Conservation (phyloP, 2,113 vertebrate genomes). For the Cryptoleucopteryx plumbea region DNA sequence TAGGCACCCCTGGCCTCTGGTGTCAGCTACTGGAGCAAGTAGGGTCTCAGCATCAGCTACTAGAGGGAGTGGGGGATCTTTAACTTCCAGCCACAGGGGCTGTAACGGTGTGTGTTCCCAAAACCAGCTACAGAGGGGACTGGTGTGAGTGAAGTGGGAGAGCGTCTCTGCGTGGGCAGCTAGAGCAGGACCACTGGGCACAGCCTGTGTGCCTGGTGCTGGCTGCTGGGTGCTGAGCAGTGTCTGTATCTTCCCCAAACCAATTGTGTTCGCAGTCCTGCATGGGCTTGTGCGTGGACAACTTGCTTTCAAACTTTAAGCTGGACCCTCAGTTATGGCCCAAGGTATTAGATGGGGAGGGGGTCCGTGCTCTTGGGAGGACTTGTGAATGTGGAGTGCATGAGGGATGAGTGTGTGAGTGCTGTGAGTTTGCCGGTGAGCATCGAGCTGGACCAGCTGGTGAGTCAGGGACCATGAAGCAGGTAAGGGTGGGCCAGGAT, state of each 20-base stretch:
- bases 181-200: not conserved
- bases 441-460: accelerated
- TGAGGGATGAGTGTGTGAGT: not conserved
- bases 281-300: accelerated
- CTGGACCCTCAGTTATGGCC: not conserved
- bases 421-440: accelerated
- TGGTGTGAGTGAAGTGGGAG: not conserved
- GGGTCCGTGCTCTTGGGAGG: not conserved
- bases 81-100: not conserved
- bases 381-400: not conserved
- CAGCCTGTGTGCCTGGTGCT: not conserved
- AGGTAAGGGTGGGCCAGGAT: accelerated
- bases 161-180: not conserved
- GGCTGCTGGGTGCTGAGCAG: accelerated
- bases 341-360: too few species aligned
- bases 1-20: too few species aligned
- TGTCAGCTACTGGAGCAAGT: too few species aligned
- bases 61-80: not conserved
- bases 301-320: not conserved
- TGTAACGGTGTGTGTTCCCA: accelerated
- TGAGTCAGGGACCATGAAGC: not conserved
- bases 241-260: not conserved
- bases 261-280: accelerated
- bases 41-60: too few species aligned
- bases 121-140: not conserved